A percentile compares a stretch with the other conserved stretches of the same genome.
phyloP scores from a whole-genome alignment of 2,113 vertebrate genomes.

The Apeltes quadracus region DNA sequence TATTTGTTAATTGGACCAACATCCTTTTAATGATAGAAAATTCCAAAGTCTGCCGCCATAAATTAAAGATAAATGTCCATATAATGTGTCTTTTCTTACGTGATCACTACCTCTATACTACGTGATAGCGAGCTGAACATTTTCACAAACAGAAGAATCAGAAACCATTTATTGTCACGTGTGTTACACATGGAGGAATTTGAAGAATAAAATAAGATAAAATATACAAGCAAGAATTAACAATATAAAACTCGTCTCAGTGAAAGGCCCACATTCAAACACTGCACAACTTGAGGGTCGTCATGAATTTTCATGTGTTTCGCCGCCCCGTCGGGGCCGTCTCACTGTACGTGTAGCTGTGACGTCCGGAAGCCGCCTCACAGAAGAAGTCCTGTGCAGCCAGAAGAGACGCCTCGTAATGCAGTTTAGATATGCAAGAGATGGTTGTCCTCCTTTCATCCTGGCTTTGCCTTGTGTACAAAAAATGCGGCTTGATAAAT shows the following conservation, averaged over 20 bases:
- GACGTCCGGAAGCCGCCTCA: slow-evolving; percentile 41
- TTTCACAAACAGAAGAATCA: too few relatives aligned
- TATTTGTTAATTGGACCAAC: not conserved
- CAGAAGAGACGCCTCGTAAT: slow-evolving; percentile 13
- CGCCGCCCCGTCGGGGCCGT: not conserved
- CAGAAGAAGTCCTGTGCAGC: slow-evolving; percentile 51
- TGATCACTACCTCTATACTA: not conserved
- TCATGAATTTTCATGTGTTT: slow-evolving; percentile 48
- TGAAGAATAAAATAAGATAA: too few relatives aligned
- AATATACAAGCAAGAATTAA: too few relatives aligned
- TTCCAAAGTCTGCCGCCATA: not conserved
- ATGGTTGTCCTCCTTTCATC: not conserved
- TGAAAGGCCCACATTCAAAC: not conserved
- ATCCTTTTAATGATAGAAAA: not conserved
- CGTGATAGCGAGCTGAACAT: not conserved
- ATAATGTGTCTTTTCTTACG: not conserved
- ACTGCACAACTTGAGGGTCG: not conserved
- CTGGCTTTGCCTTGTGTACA: not conserved
- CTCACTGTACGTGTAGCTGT: slow-evolving; percentile 11
- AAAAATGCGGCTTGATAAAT: not conserved
- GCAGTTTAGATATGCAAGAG: slow-evolving; percentile 31
- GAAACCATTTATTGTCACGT: too few relatives aligned
- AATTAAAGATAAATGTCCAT: not conserved
- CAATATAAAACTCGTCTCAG: too few relatives aligned
- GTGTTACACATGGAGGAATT: too few relatives aligned